Conservation (phyloP, 2,797 vertebrate species). For the Chrosomus eos region DNA sequence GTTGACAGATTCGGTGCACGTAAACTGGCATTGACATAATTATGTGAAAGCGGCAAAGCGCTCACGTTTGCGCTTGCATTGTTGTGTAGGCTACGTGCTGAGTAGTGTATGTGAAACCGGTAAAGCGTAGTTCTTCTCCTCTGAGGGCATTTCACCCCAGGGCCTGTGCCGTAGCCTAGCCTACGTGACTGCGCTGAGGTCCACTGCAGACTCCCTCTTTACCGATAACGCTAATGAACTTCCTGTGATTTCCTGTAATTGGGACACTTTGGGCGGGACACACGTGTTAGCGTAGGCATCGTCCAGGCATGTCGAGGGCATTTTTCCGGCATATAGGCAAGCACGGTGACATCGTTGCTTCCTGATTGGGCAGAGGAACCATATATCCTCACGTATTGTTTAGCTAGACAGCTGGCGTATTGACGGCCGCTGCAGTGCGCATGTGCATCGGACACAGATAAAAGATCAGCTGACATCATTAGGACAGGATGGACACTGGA, state of each 20-base stretch:
- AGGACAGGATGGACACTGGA: slow-evolving; percentile 25
- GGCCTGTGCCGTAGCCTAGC: slow-evolving; percentile 55
- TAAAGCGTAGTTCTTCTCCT: slow-evolving; percentile 47
- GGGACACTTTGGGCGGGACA: slow-evolving; percentile 78
- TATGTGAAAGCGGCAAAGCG: slow-evolving; percentile 16
- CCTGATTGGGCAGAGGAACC: slow-evolving; percentile 33
- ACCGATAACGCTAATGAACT: slow-evolving; percentile 82
- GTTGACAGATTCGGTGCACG: neutral
- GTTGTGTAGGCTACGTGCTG: slow-evolving; percentile 52
- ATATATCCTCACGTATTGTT: slow-evolving; percentile 24
- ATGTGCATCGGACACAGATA: slow-evolving; percentile 5
- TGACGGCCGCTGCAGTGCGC: no score
- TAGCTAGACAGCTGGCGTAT: neutral
- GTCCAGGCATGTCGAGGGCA: neutral
- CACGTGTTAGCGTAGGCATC: slow-evolving; percentile 48
- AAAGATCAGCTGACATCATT: slow-evolving; percentile 26
- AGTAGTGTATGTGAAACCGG: slow-evolving; percentile 30
- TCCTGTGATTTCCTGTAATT: slow-evolving; percentile 84
- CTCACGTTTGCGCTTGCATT: neutral
- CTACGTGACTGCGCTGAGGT: slow-evolving; percentile 76
- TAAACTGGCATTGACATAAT: neutral
- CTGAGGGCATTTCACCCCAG: slow-evolving; percentile 52
- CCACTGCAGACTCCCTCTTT: slow-evolving; percentile 69
- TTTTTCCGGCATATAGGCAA: slow-evolving; percentile 4
- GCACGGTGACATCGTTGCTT: neutral